These are phyloP conservation scores for Ochropleura leucogaster DNA, from an alignment of 2,888 invertebrate genomes.

Conservation along the genomic window DNA sequence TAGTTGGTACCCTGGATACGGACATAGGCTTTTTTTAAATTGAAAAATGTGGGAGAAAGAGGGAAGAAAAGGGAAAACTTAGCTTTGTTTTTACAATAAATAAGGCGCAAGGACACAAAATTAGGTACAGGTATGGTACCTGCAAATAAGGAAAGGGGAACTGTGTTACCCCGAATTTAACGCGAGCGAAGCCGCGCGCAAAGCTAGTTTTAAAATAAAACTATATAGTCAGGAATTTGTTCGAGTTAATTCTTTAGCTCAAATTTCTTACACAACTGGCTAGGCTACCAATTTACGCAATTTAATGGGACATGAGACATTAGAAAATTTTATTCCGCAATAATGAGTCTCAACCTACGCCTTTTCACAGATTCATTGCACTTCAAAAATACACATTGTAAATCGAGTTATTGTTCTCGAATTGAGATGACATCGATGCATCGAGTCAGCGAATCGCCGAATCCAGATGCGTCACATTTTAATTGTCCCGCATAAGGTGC, in stretches of 20 bases:
- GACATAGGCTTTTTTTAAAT: no score
- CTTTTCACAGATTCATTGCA: constrained; percentile 47
- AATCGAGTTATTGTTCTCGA: constrained; percentile 61
- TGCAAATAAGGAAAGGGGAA: no score
- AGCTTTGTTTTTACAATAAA: no score
- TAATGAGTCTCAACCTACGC: constrained; percentile 54
- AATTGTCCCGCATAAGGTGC: constrained; percentile 82
- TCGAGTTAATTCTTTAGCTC: not conserved
- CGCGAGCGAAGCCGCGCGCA: no score
- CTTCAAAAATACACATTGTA: constrained; percentile 54
- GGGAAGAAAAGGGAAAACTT: no score
- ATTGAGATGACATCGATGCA: constrained; percentile 68
- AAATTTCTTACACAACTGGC: constrained; percentile 29
- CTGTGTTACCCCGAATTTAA: no score
- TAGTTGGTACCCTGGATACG: no score
- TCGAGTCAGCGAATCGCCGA: constrained; percentile 71
- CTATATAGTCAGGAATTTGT: not conserved
- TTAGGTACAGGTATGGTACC: no score
- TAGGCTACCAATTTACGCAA: constrained; percentile 34
- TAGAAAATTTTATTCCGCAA: constrained; percentile 55
- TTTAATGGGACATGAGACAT: constrained; percentile 41
- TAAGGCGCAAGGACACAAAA: no score
- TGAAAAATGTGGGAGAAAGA: no score
- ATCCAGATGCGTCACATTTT: constrained; percentile 84
- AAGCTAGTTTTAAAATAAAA: not conserved